Evolutionary conservation across 2,888 invertebrate species (phyloP).

Genomic region (Neoitamus cyanurus): DNA sequence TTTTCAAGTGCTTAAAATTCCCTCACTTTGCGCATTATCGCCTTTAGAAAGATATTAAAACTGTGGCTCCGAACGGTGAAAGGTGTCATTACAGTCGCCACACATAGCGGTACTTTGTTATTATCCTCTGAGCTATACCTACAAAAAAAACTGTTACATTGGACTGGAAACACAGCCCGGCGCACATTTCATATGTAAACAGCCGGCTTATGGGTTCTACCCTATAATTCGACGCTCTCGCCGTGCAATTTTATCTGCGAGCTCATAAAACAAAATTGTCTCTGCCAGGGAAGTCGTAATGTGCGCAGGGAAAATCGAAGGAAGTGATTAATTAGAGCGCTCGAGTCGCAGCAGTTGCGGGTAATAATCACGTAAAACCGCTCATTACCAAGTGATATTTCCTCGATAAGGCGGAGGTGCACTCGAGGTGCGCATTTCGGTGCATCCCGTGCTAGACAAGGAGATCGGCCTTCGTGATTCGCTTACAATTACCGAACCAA

Average conservation of each 20-base stretch:
- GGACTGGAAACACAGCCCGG: background rate
- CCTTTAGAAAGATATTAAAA: background rate
- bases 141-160: background rate
- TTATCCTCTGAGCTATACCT: background rate
- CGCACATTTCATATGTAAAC: slow-evolving; percentile 15
- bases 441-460: slow-evolving; percentile 3
- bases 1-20: background rate
- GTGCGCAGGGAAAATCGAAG: background rate
- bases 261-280: slow-evolving; percentile 17
- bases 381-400: slow-evolving; percentile 41
- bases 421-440: background rate
- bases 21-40: background rate
- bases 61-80: background rate
- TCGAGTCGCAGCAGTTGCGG: slow-evolving; percentile 3
- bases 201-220: background rate
- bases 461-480: background rate
- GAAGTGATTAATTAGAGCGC: slow-evolving; percentile 32
- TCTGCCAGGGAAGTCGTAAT: slow-evolving; percentile 25
- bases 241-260: background rate
- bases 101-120: background rate
- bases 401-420: slow-evolving; percentile 3
- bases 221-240: background rate
- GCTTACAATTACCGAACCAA: slow-evolving; percentile 36
- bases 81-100: background rate
- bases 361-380: slow-evolving; percentile 31